Base-by-base conservation (phyloP, 1,140 invertebrate species). In the Cydia splendana region DNA sequence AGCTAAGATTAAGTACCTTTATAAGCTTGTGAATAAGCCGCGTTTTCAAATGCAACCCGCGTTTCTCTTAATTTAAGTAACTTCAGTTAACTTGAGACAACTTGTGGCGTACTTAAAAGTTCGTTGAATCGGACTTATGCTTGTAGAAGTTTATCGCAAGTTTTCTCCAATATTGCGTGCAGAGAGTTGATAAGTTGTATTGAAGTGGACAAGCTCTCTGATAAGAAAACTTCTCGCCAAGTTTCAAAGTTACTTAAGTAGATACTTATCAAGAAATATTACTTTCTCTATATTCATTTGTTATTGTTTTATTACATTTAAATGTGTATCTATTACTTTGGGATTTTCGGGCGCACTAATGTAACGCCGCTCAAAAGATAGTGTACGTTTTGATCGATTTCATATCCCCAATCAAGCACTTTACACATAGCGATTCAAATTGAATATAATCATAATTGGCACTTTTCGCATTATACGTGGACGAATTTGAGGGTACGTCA, bases 41-140 rank as follows among this genome's bases (percentile, higher is more conserved):
- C 2, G 65, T 42, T 71, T 71, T 45, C 34, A 18, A 71, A 71
- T 71, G 67, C 67, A 71, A 71, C 67, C 67, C 15, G 67, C 67
- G 9, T 42, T 71, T 42, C 67, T 71, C 67, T 38, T 71, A 71
- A 45, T 71, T 71, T 71, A 38, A 71, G 67, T 71, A 34, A 69
- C 67, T 71, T 71, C 34, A 20, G 30, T 71, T 71, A 71, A 69
- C 20, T 62, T 12, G 24, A 69, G 34, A 45, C 67, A 71, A 71
- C 38, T 71, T 71, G 67, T 18, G 67, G 67, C 34, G 67, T 71
- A 71, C 67, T 71, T 71, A 34, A 34, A 20, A 67, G 67, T 71
- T 18, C 20, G 57, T 62, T 24, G 57, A 62, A 24, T 24, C 20
- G 57, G 24, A 62, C 57, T 62, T 62, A 62, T 20, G 18, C 20